Conservation (phyloP, 2,888 invertebrate genomes). For the Cataglyphis rosenhaueri region DNA sequence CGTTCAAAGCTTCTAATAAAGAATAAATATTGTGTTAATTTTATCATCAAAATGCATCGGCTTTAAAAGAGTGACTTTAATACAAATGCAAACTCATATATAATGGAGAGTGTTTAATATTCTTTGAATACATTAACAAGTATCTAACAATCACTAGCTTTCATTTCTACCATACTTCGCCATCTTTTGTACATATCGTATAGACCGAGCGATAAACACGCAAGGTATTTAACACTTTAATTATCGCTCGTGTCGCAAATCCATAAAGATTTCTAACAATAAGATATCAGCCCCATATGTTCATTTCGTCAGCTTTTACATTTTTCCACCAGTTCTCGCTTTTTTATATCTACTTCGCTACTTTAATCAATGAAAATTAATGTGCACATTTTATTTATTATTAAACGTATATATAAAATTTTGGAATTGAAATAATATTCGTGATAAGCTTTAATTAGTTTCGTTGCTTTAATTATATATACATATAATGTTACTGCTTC, state of each 20-base stretch:
- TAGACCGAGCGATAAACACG: conserved; percentile 38
- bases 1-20: background rate
- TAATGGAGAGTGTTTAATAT: conserved; percentile 15
- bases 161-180: background rate
- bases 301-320: background rate
- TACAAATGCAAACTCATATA: conserved; percentile 1
- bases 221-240: conserved; percentile 26
- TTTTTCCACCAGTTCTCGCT: background rate
- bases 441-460: too few species aligned
- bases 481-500: background rate
- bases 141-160: background rate
- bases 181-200: conserved; percentile 2
- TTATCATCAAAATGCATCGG: background rate
- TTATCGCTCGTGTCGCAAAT: conserved; percentile 27
- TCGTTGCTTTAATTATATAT: background rate
- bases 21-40: background rate
- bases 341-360: background rate
- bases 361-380: background rate
- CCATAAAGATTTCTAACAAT: conserved; percentile 34
- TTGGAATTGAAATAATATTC: background rate
- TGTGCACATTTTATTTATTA: background rate
- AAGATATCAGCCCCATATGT: background rate
- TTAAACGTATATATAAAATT: background rate
- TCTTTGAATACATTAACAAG: conserved; percentile 20
- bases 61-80: background rate